A percentile compares a stretch with the other conserved stretches of the same genome.
phyloP scores from a whole-genome alignment of 2,797 vertebrate genomes.

The Danio aesculapii region DNA sequence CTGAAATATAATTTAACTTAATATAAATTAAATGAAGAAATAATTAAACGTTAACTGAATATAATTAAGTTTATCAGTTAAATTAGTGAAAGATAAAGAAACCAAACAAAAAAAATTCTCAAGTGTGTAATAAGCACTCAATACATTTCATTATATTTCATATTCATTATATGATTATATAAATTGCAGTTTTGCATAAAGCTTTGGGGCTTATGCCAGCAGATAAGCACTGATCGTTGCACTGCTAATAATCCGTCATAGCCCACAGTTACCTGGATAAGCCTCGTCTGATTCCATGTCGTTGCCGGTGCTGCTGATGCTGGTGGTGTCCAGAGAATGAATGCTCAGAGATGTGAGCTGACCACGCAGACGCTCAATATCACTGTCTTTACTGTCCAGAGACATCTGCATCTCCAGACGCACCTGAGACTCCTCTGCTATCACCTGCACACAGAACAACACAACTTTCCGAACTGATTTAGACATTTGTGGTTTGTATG shows the following conservation, averaged over 20 bases:
- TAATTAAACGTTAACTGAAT: too few relatives aligned
- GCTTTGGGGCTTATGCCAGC: neutral
- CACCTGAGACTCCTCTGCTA: constrained; percentile 91
- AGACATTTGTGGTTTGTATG: too few relatives aligned
- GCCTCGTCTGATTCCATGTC: constrained; percentile 88
- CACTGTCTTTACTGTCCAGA: constrained; percentile 96
- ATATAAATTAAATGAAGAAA: too few relatives aligned
- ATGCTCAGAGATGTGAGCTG: constrained; percentile 91
- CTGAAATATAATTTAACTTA: too few relatives aligned
- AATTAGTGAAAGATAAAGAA: too few relatives aligned
- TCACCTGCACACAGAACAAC: constrained; percentile 77
- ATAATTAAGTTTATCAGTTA: too few relatives aligned
- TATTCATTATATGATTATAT: neutral
- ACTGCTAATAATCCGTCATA: neutral
- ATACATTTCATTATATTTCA: too few relatives aligned
- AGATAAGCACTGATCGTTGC: neutral
- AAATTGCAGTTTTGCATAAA: neutral
- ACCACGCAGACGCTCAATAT: constrained; percentile 95
- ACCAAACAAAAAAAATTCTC: too few relatives aligned
- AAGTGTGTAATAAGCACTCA: too few relatives aligned
- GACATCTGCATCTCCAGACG: constrained; percentile 96
- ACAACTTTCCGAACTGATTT: neutral
- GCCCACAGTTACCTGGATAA: constrained; percentile 87
- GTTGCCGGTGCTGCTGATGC: constrained; percentile 87
- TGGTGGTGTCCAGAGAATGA: constrained; percentile 90